Evolutionary conservation across 2,113 vertebrate species (phyloP), one percentile per base, ranked within the genome.

Genomic region (Aptenodytes forsteri): DNA sequence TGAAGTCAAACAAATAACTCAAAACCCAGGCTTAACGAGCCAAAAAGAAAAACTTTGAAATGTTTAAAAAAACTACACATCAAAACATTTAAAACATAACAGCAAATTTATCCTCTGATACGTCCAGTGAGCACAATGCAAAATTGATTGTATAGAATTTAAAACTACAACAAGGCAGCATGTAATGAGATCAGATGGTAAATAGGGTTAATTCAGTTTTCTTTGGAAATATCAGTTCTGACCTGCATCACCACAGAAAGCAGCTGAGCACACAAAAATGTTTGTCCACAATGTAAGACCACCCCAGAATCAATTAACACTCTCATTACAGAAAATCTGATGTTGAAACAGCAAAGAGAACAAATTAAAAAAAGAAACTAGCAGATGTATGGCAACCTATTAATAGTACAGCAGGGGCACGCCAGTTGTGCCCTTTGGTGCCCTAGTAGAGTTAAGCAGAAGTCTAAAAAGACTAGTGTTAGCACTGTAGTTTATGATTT

Each of bases 251-350:
- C 55, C 82, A 77, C 30, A 73, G 85, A 92, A 89, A 93, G 79
- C 10, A 10, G 75, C 91, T 92, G 90, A 92, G 93, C 93, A 91
- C 26, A 87, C 21, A 75, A 44, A 96, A 93, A 58, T 36, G 38
- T 80, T 93, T 85, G 76, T 71, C 84, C 82, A 85, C 71, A 75
- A n/a, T 0, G 3, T n/a, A 77, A 83, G 90, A 70, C 46, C 78
- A 88, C 65, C 58, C 19, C 73, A 71, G 79, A 94, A 76, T 88
- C 93, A 93, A 93, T 87, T 93, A 96, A 95, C 5, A 9, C 38
- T 62, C 36, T 80, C 80, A 18, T 36, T 70, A 75, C 6, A 61
- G 67, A 70, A 96, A 88, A 82, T 38, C 56, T 77, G 90, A 78
- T 92, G 76, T 17, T 90, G 87, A 83, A 95, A 87, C 81, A 93